Percentiles rank a stretch among this genome's conserved stretches.
Evolutionary conservation across 1,140 invertebrate genomes (phyloP).

Genomic region (Leptoteleia sp.): DNA sequence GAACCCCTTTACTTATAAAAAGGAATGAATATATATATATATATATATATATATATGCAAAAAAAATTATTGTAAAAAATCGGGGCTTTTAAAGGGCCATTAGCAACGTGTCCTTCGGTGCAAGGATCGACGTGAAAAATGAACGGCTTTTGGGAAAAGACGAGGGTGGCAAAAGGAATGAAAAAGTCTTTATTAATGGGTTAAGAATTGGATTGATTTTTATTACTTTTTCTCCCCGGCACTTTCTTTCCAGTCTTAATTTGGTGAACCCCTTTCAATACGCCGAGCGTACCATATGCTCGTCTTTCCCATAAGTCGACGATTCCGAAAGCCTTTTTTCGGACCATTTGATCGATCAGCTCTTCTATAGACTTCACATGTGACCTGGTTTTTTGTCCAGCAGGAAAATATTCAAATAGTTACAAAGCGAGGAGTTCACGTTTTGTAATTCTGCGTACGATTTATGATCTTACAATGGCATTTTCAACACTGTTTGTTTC

Average conservation of each 20-base stretch:
- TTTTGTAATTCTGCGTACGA: too few species aligned
- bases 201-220: conserved; percentile 21
- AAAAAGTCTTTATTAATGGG: conserved; percentile 44
- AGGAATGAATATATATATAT: too few species aligned
- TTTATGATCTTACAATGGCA: too few species aligned
- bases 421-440: background rate
- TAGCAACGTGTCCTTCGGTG: background rate
- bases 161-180: conserved; percentile 2
- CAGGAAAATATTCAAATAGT: conserved; percentile 19
- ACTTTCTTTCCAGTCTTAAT: conserved; percentile 10
- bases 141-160: conserved; percentile 29
- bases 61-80: too few species aligned
- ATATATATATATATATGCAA: too few species aligned
- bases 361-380: conserved; percentile 21
- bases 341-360: conserved; percentile 34
- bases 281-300: conserved; percentile 26
- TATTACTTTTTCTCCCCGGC: conserved; percentile 7
- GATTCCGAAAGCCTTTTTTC: conserved; percentile 10
- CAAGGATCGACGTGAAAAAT: conserved; percentile 9
- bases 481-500: too few species aligned
- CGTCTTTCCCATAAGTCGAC: conserved; percentile 39
- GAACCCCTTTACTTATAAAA: conserved; percentile 35
- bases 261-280: conserved; percentile 30
- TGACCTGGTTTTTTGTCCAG: conserved; percentile 2
- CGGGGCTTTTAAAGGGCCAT: conserved; percentile 4